Evolutionary conservation across 2,888 invertebrate genomes (phyloP), one percentile per base, ranked within the genome.

Genomic region (Eurytoma californica): DNA sequence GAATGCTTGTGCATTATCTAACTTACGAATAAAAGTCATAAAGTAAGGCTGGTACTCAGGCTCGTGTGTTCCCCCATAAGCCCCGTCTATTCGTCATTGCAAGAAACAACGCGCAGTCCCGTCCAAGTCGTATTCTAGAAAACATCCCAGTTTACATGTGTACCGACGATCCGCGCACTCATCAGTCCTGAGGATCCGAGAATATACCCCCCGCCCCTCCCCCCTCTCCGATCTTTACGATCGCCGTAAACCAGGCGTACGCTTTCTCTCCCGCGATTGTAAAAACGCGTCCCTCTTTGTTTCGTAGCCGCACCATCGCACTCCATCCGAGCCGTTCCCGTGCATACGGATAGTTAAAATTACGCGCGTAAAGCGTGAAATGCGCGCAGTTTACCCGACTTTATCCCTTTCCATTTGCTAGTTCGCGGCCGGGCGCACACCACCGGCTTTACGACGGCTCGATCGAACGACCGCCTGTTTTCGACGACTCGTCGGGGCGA

Each of bases 211-310:
- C n/a, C 58, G 65, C 51, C n/a, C 39, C 60, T 72, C 18, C 18
- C 14, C 53, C 66, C 16, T 30, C 55, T 53, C 55, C 72, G 70
- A 77, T 72, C 51, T 77, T 77, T 72, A 77, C 72, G 77, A 60
- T 53, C 24, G 28, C 77, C 39, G 30, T 72, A 55, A 68, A 68
- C 63, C 63, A 12, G 7, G 39, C 39, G 16, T n/a, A 39, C 63
- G 39, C 39, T 63, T 63, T 18, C 63, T 63, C 47, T 39, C 53
- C 14, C 53, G 53, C 53, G 63, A 39, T n/a, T 39, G 63, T 18
- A 39, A 39, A 39, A 39, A n/a, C 16, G 39, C 39, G 18, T 63
- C 18, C 47, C 47, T 63, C 5, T 12, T n/a, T 4, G 18, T 39
- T 47, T 61, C 30, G 61, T 9, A 3, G 14, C 39, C 63, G 24